Conservation (phyloP, 2,888 invertebrate genomes). For the Trachelus iudaicus region DNA sequence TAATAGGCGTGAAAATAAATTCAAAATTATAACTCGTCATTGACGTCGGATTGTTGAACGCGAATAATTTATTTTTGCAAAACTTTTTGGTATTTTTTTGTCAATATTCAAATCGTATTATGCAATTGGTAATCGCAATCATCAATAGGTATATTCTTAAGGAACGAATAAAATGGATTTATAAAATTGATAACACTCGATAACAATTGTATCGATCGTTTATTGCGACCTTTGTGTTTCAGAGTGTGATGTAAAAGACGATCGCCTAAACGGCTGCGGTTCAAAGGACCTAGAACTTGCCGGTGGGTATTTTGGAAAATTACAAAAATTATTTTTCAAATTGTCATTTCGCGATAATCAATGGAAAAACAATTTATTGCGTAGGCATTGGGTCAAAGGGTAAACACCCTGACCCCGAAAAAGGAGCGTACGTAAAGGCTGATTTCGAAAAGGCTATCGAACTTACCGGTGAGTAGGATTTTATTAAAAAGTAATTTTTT, state of each 20-base stretch:
- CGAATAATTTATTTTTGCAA: no score
- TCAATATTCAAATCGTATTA: no score
- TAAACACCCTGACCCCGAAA: conserved; percentile 74
- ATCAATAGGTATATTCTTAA: no score
- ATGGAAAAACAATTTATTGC: conserved; percentile 5
- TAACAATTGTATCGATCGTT: not conserved
- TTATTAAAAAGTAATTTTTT: not conserved
- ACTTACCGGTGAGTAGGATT: conserved; percentile 73
- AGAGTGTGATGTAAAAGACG: conserved; percentile 91
- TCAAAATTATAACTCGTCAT: no score
- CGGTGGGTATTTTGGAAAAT: conserved; percentile 57
- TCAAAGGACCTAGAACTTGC: conserved; percentile 78
- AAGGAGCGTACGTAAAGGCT: conserved; percentile 78
- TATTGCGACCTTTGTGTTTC: conserved; percentile 50
- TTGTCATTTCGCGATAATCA: not conserved
- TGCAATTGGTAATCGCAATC: no score
- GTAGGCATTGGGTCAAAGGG: conserved; percentile 71
- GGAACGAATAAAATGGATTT: not conserved
- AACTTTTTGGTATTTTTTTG: no score
- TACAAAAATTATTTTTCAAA: no score
- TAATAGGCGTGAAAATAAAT: no score
- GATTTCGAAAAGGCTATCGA: conserved; percentile 91
- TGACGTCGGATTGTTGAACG: no score
- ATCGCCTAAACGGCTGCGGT: conserved; percentile 82
- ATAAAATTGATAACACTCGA: not conserved